Evolutionary conservation across 2,113 vertebrate species (phyloP).

Genomic region (Antennarius striatus): DNA sequence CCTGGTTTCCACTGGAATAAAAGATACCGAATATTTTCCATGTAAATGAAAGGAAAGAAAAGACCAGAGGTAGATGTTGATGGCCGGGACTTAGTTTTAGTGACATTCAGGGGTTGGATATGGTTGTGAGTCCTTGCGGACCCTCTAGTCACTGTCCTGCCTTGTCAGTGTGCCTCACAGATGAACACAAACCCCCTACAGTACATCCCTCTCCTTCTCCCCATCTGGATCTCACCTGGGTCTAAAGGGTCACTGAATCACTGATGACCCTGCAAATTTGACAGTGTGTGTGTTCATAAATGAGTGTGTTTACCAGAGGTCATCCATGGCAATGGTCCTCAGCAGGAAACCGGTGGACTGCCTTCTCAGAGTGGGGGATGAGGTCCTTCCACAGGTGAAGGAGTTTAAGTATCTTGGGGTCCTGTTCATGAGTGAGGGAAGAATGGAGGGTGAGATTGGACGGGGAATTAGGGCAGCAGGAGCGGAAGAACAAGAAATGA

Average conservation of each 20-base stretch:
- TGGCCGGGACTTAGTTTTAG: slow-evolving; percentile 28
- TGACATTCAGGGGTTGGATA: slow-evolving; percentile 28
- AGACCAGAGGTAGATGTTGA: slow-evolving; percentile 43
- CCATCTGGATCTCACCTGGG: slow-evolving; percentile 11
- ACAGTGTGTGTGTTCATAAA: slow-evolving; percentile 2
- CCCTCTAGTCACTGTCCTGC: slow-evolving; percentile 27
- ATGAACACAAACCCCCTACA: neutral
- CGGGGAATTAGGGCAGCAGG: too few species aligned
- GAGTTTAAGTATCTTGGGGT: too few species aligned
- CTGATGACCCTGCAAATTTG: slow-evolving; percentile 27
- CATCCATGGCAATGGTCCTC: too few species aligned
- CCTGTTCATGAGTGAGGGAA: too few species aligned
- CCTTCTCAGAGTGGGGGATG: too few species aligned
- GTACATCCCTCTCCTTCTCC: too few species aligned
- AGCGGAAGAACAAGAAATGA: too few species aligned
- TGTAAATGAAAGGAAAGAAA: slow-evolving; percentile 40
- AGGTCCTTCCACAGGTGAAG: too few species aligned
- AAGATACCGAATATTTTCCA: slow-evolving; percentile 20
- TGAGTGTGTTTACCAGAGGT: neutral
- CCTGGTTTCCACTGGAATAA: slow-evolving; percentile 13
- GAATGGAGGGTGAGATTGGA: too few species aligned
- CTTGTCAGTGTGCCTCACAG: slow-evolving; percentile 2
- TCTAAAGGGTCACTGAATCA: slow-evolving; percentile 6
- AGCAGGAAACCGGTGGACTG: too few species aligned
- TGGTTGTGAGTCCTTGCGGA: slow-evolving; percentile 8